Percentiles rank a stretch among this genome's conserved stretches.
These are phyloP conservation scores for Coilia nasus DNA, from an alignment of 2,797 vertebrate species.

Conservation along the genomic window DNA sequence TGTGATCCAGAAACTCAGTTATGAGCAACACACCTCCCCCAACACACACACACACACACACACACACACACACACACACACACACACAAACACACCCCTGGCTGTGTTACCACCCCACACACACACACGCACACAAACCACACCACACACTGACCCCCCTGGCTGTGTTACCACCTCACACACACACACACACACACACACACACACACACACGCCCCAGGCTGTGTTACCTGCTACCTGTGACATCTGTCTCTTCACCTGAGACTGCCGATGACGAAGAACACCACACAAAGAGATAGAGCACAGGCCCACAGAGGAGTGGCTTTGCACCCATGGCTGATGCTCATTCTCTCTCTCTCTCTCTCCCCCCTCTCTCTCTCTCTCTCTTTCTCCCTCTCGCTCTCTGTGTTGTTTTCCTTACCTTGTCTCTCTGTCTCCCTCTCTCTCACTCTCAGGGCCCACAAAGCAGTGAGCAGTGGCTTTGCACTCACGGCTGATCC, in stretches of 20 bases:
- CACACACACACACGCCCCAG: background rate
- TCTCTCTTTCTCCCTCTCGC: background rate
- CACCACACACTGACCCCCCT: background rate
- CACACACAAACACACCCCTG: too few species aligned
- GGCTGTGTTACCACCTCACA: slow-evolving; percentile 49
- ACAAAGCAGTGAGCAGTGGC: too few species aligned
- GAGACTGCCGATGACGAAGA: background rate
- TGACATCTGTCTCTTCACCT: slow-evolving; percentile 49
- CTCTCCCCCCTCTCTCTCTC: too few species aligned
- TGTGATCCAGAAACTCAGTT: background rate
- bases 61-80: slow-evolving; percentile 29
- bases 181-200: background rate
- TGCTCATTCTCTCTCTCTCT: background rate
- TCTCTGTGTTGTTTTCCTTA: background rate
- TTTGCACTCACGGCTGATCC: too few species aligned
- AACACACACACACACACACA: slow-evolving; percentile 22
- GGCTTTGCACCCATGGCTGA: background rate
- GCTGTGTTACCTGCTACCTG: slow-evolving; percentile 56
- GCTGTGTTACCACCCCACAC: too few species aligned
- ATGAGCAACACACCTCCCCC: background rate
- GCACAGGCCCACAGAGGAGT: background rate
- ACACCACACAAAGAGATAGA: background rate
- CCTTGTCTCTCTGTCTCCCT: background rate
- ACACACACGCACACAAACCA: background rate
- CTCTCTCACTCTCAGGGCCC: too few species aligned